Evolutionary conservation across 2,888 invertebrate genomes (phyloP), one percentile per base, ranked within the genome.

Genomic region (Drosophila austrosaltans): DNA sequence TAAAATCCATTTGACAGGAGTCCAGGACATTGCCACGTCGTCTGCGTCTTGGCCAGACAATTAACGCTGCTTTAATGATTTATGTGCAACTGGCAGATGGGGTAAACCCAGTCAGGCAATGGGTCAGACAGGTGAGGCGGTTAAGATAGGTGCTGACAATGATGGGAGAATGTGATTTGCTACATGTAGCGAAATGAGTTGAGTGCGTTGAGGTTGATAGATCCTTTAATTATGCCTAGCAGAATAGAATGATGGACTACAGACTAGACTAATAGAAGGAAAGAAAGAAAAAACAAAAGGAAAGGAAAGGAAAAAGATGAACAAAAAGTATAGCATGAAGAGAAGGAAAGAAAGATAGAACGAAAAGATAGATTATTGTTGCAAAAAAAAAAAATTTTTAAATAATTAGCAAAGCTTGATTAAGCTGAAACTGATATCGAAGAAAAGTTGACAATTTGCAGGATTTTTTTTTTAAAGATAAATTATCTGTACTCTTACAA

Each of bases 41-140:
- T 60, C 59, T 53, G 10, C 22, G 22, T 44, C 44, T 63, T 76
- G 85, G 81, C 67, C 83, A 80, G 89, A 87, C 86, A 86, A 86
- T 86, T 86, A 89, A 79, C 89, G 79, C 71, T 61, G 76, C 82
- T 75, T 80, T 84, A 81, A 88, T 86, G 89, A 86, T 86, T 85
- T 80, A 85, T 85, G 81, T 70, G 70, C 44, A 63, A 54, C 69
- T 48, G 48, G 25, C 48, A 36, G 36, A 8, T 25, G 25, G 28
- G 36, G 36, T 4, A 5, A 30, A 30, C 3, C 30, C 1, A 36
- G 36, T 8, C 58, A 36, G 32, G 7, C 36, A 8, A 10, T 20
- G 7, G 56, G 20, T 40, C 12, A 12, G 25, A 25, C 6, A 16
- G 42, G 8, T 28, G 58, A 22, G 25, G 40, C 6, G 10, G 42